A percentile compares a stretch with the other conserved stretches of the same genome.
Conservation (phyloP, 2,797 vertebrate genomes). For the Macroramphosus scolopax region DNA sequence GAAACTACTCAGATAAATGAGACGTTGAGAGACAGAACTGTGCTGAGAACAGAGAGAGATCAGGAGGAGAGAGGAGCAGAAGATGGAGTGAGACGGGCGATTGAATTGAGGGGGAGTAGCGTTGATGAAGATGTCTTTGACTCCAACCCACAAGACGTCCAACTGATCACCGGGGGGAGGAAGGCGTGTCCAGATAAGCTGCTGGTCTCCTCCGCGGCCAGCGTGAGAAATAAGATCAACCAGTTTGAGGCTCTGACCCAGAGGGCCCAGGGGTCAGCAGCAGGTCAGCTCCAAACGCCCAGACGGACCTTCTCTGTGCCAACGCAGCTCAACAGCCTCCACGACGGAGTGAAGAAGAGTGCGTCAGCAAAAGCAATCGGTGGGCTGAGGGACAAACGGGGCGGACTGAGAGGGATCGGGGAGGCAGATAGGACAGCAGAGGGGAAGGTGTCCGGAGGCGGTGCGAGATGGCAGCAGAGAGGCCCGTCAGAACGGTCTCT, state of each 20-base stretch:
- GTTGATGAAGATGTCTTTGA: constrained; percentile 56
- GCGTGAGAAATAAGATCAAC: constrained; percentile 78
- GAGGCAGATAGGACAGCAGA: constrained; percentile 1
- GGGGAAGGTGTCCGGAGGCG: constrained; percentile 2
- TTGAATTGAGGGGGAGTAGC: neutral
- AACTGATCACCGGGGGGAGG: constrained; percentile 26
- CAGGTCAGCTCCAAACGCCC: constrained; percentile 20
- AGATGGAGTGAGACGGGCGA: constrained; percentile 10
- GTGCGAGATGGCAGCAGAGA: neutral
- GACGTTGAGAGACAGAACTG: constrained; percentile 4
- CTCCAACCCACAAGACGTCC: constrained; percentile 20
- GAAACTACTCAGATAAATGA: neutral
- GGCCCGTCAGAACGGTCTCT: constrained; percentile 44
- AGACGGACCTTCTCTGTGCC: constrained; percentile 68
- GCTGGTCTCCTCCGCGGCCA: constrained; percentile 36
- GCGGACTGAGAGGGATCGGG: constrained; percentile 16
- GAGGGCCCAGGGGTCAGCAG: constrained; percentile 36
- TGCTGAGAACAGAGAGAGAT: constrained; percentile 3
- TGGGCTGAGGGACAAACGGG: constrained; percentile 29
- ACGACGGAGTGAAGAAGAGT: constrained; percentile 47
- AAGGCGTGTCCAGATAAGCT: constrained; percentile 30
- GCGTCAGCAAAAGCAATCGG: constrained; percentile 41
- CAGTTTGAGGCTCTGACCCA: constrained; percentile 78
- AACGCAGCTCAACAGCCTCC: constrained; percentile 20
- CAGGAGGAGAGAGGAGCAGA: neutral